Conservation (phyloP, 2,113 vertebrate species). For the Scopus umbretta region DNA sequence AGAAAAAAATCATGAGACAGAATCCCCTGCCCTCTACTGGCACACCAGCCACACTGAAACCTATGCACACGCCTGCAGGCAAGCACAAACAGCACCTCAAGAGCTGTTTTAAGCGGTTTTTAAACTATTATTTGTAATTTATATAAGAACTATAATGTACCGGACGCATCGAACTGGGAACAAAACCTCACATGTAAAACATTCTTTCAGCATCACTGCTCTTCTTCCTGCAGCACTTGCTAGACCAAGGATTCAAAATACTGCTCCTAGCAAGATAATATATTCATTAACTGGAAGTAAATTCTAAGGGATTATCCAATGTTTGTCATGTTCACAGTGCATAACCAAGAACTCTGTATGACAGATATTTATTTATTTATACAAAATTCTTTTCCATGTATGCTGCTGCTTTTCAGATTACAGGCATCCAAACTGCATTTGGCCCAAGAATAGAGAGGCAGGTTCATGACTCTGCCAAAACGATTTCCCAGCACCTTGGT, state of each 20-base stretch:
- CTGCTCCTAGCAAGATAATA: neutral
- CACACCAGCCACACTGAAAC: neutral
- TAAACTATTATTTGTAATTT: neutral
- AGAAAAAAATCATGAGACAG: neutral
- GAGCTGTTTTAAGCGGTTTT: neutral
- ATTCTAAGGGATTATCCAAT: constrained; percentile 29
- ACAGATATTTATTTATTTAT: neutral
- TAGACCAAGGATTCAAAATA: neutral
- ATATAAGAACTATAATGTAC: neutral
- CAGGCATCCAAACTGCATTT: neutral
- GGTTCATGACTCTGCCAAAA: neutral
- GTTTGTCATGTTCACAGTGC: neutral
- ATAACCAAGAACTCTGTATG: neutral
- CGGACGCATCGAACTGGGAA: neutral
- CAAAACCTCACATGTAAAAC: neutral
- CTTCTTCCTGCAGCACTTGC: neutral
- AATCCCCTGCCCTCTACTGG: constrained; percentile 63
- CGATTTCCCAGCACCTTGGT: neutral
- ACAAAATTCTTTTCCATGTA: neutral
- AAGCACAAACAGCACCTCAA: neutral
- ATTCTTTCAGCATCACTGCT: neutral
- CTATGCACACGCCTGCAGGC: neutral
- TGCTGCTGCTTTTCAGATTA: neutral
- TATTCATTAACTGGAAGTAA: constrained; percentile 21
- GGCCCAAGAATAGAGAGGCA: neutral